Evolutionary conservation across 2,888 invertebrate genomes (phyloP), one percentile per base, ranked within the genome.

Genomic region (Smittia sp.): DNA sequence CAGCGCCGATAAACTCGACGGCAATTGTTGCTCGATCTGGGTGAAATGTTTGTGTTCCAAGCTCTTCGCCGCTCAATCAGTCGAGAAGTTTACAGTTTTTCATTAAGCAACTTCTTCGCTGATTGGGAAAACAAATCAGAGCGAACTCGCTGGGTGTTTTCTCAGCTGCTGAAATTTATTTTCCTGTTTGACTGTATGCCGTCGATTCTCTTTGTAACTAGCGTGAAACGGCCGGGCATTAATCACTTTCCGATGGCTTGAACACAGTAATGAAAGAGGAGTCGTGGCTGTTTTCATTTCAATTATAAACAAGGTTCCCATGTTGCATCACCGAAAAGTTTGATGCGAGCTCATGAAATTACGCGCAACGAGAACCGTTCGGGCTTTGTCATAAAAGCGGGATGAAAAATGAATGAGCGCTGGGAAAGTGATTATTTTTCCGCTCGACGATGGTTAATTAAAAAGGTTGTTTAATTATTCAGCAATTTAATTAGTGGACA

Each of bases 341-440:
- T 32, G 3, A 32, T 9, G 32, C 32, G 32, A 32, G 9, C 9
- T 32, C 3, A 32, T 32, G 32, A 32, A 6, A 9, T 11, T 6
- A 11, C 46, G 15, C n/a, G 15, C 6, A 46, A 46, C 46, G 46
- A 46, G 32, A 32, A n/a, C n/a, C n/a, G n/a, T n/a, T n/a, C n/a
- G n/a, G n/a, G n/a, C n/a, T n/a, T n/a, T n/a, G n/a, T n/a, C 15
- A 46, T n/a, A 46, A 46, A 46, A 46, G 46, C 13, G 46, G 3
- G 15, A 46, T 46, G 13, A 58, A 58, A 58, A 22, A 58, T 58
- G 22, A 58, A 58, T 58, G 22, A 20, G 22, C 18, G 22, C 18
- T 58, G 18, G 58, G 22, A 58, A 58, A 58, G 58, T 58, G 58
- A 58, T 58, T 58, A 58, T 58, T 58, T 46, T 58, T 58, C 58